Evolutionary conservation across 2,113 vertebrate species (phyloP), one percentile per base, ranked within the genome.

Genomic region (Tinamus guttatus): DNA sequence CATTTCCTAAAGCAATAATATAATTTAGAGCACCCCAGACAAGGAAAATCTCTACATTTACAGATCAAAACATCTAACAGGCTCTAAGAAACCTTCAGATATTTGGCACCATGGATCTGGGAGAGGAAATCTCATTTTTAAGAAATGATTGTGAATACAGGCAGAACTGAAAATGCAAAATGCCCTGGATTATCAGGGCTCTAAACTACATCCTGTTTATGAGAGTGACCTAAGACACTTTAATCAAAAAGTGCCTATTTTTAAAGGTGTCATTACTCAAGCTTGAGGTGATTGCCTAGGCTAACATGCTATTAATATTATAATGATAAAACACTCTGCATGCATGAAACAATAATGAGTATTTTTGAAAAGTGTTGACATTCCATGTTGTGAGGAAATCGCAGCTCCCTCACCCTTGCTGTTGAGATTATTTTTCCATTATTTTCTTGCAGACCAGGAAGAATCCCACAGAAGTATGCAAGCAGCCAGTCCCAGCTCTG

Each of bases 161-260:
- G 27, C 5, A 58, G 22, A 76, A 85, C 71, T 22, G 75, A 52
- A 62, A 47, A 52, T 34, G 5, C 20, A 64, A 82, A 87, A 32
- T 0, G 0, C 22, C 2, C 3, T 0, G 10, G 70, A 58, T 34
- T 60, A 56, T 36, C 2, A 17, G 27, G 41, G 60, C 64, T n/a
- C 0, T 34, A 43, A 88, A 8, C 41, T 75, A 38, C 58, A 60
- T 69, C 89, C 69, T 96, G 81, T 79, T 81, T 51, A 8, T 76
- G 80, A 36, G 49, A 70, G 49, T 27, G 47, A 13, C 49, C 16
- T 9, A 7, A 40, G 49, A 20, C 20, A 2, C 6, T 59, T 79
- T 63, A 41, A 49, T 45, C n/a, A 36, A 5, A 8, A 45, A 27
- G 24, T 4, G 21, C 68, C 71, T 45, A 30, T 89, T 82, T 52